phyloP scores from a whole-genome alignment of 2,113 vertebrate species.

The Mixornis gularis region DNA sequence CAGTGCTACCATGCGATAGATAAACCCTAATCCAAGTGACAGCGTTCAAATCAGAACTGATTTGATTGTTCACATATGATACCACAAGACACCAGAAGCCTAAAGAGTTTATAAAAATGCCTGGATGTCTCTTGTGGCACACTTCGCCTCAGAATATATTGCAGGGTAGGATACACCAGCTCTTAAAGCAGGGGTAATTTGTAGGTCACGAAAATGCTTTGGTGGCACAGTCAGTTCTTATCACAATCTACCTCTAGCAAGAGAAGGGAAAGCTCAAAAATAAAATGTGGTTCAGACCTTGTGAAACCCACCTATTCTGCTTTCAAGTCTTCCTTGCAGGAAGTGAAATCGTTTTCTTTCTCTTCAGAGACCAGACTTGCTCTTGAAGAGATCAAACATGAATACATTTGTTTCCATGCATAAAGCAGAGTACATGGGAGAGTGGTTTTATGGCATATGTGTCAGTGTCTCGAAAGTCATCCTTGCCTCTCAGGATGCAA shows the following conservation, averaged over 20 bases:
- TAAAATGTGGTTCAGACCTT: conserved; percentile 24
- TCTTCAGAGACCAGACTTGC: background rate
- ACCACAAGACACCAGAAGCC: conserved; percentile 62
- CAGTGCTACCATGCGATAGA: conserved; percentile 66
- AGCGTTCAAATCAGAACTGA: conserved; percentile 72
- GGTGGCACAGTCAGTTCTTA: conserved; percentile 56
- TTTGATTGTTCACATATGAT: conserved; percentile 73
- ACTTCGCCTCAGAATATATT: conserved; percentile 50
- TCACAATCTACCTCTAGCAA: conserved; percentile 36
- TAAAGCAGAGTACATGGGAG: conserved; percentile 1
- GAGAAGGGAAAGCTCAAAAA: conserved; percentile 1
- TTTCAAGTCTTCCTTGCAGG: conserved; percentile 6
- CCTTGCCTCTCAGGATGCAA: background rate
- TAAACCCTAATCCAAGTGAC: conserved; percentile 69
- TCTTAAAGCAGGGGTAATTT: conserved; percentile 58
- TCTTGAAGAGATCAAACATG: conserved; percentile 30
- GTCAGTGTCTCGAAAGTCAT: background rate
- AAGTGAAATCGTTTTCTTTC: conserved; percentile 22
- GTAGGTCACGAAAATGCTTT: conserved; percentile 57
- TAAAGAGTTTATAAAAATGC: conserved; percentile 68
- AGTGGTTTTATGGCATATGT: background rate
- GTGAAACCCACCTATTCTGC: conserved; percentile 19
- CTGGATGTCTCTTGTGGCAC: conserved; percentile 57
- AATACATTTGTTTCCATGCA: conserved; percentile 38
- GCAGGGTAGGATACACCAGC: conserved; percentile 28